Conservation (phyloP, 1,140 invertebrate genomes). For the Ips typographus region DNA sequence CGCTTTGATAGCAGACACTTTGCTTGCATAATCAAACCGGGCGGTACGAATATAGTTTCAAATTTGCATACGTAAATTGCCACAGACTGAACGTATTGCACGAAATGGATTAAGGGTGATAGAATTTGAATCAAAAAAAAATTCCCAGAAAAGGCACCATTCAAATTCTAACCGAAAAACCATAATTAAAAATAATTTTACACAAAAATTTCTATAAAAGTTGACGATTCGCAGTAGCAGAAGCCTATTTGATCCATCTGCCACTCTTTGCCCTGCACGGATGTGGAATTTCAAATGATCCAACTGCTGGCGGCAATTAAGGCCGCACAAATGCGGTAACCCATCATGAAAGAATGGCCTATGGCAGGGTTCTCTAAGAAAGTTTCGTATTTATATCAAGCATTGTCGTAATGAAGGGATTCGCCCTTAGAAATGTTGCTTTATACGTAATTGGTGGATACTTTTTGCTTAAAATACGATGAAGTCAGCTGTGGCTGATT, state of each 20-base stretch:
- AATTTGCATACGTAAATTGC: too few species aligned
- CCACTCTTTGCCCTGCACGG: conserved; percentile 14
- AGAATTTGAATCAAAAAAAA: too few species aligned
- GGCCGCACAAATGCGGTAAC: conserved; percentile 4
- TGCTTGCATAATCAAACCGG: too few species aligned
- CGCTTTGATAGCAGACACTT: too few species aligned
- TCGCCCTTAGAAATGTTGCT: too few species aligned
- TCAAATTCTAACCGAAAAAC: neutral
- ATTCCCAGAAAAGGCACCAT: too few species aligned
- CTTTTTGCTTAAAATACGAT: too few species aligned
- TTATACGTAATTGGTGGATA: too few species aligned
- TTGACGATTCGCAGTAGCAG: conserved; percentile 6
- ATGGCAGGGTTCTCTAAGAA: neutral
- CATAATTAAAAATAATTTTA: conserved; percentile 10
- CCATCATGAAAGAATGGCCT: neutral
- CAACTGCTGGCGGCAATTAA: conserved; percentile 21
- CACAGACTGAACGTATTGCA: too few species aligned
- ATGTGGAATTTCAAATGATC: conserved; percentile 22
- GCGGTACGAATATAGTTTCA: too few species aligned
- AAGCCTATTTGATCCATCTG: conserved; percentile 20
- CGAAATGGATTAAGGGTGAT: too few species aligned
- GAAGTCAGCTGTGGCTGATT: too few species aligned
- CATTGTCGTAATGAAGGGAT: neutral
- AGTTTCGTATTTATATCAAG: neutral
- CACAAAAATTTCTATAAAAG: conserved; percentile 14